Evolutionary conservation across 2,888 invertebrate species (phyloP).

Genomic region (Spilarctia lutea): DNA sequence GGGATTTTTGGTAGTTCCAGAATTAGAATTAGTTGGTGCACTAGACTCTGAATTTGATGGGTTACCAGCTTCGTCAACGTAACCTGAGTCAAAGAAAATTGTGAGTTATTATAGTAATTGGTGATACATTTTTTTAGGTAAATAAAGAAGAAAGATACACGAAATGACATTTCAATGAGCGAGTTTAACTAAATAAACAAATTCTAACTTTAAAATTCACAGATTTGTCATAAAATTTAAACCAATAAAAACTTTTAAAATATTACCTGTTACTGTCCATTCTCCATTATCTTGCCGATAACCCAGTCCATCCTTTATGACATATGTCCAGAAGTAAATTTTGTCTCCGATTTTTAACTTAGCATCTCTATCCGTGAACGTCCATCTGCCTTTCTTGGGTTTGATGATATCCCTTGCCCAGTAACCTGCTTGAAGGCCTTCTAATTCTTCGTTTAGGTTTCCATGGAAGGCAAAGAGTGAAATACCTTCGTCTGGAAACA

Average conservation of each 20-base stretch:
- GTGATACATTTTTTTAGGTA: too few relatives aligned
- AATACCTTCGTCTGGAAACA: conserved; percentile 86
- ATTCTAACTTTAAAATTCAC: neutral
- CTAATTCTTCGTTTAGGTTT: conserved; percentile 91
- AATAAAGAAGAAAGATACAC: neutral
- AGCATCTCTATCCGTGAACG: conserved; percentile 87
- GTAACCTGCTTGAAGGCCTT: conserved; percentile 89
- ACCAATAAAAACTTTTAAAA: neutral
- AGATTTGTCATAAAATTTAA: too few relatives aligned
- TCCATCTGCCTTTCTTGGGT: conserved; percentile 88
- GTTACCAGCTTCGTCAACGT: conserved; percentile 71
- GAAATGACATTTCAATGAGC: neutral
- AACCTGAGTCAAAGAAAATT: conserved; percentile 53
- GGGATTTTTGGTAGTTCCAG: neutral
- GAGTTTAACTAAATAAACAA: neutral
- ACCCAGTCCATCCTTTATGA: conserved; percentile 89
- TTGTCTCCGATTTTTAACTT: conserved; percentile 89
- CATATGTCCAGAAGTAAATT: conserved; percentile 92
- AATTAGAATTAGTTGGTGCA: neutral
- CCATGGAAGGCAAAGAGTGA: conserved; percentile 83
- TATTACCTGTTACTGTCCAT: conserved; percentile 84
- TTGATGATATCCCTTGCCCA: conserved; percentile 89
- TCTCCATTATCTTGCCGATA: conserved; percentile 89
- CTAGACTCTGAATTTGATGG: conserved; percentile 48
- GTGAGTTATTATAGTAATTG: neutral